Evolutionary conservation across 64 coral and sea anemone species (phyloP).

Genomic region (Platygyra sinensis): DNA sequence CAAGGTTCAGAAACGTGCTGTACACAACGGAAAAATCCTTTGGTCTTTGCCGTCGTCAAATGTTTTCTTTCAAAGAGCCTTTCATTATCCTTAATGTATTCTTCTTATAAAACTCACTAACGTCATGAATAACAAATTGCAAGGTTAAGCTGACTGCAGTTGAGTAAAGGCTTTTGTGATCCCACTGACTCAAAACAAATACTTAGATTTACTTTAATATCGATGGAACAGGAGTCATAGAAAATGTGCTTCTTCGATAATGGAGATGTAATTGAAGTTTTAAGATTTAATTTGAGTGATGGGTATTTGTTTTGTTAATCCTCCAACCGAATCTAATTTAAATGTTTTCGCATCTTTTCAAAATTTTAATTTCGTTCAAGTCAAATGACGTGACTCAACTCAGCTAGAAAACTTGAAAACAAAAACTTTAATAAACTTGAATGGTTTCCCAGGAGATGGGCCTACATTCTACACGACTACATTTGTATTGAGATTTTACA

Average conservation of each 20-base stretch:
- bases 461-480: neutral
- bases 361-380: neutral
- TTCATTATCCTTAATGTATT: neutral
- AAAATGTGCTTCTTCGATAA: neutral
- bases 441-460: neutral
- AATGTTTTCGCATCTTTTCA: neutral
- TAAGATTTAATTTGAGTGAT: neutral
- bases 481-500: neutral
- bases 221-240: neutral
- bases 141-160: no score
- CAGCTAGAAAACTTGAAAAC: neutral
- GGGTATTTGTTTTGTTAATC: conserved; percentile 29
- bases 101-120: neutral
- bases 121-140: conserved; percentile 10
- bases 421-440: neutral
- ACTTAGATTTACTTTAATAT: neutral
- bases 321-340: neutral
- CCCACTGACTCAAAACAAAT: neutral
- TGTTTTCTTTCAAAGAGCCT: conserved; percentile 9
- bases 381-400: neutral
- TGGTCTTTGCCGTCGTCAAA: neutral
- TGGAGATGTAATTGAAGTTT: neutral
- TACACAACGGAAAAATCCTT: neutral
- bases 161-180: neutral
- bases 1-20: neutral